Conservation (phyloP, 2,113 vertebrate genomes). For the Pica pica region DNA sequence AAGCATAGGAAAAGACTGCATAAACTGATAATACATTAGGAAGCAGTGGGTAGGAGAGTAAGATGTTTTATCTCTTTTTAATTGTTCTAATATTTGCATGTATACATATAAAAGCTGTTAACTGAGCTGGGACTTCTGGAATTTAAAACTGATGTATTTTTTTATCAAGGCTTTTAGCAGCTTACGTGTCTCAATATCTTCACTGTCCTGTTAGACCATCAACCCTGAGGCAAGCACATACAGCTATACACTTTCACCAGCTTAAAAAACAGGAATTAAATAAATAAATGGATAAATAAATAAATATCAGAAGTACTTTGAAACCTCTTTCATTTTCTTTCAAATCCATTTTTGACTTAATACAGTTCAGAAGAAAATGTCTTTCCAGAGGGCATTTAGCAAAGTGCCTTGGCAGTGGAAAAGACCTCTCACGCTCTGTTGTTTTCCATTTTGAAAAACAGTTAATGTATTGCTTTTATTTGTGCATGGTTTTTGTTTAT, state of each 20-base stretch:
- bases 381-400: slow-evolving; percentile 37
- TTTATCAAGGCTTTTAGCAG: background rate
- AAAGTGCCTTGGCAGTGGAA: slow-evolving; percentile 9
- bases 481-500: background rate
- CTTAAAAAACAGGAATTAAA: background rate
- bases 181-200: background rate
- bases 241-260: background rate
- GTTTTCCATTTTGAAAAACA: slow-evolving; percentile 9
- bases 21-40: background rate
- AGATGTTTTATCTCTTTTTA: background rate
- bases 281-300: background rate
- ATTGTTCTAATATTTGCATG: background rate
- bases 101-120: background rate
- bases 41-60: background rate
- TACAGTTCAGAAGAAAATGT: background rate
- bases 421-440: background rate
- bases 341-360: slow-evolving; percentile 1
- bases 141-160: background rate
- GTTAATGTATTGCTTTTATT: background rate
- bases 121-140: background rate
- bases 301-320: background rate
- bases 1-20: background rate
- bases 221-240: background rate
- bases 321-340: background rate
- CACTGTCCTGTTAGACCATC: background rate